These are phyloP conservation scores for Dendrocincla fuliginosa DNA, from an alignment of 2,797 vertebrate species.

Conservation along the genomic window DNA sequence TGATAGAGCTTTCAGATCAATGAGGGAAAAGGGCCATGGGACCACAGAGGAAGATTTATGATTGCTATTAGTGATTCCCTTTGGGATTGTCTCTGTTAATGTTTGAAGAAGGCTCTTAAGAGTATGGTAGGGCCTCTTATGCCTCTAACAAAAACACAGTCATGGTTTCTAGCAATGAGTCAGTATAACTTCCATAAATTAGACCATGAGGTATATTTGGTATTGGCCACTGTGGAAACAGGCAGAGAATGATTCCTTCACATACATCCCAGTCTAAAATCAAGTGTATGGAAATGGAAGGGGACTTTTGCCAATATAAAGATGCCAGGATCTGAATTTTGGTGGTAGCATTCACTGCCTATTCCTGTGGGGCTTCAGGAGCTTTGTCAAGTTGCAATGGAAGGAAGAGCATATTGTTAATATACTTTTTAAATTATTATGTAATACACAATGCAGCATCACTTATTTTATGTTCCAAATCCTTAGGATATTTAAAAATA, in stretches of 20 bases:
- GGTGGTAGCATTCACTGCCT: neutral
- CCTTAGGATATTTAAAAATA: neutral
- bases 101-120: slow-evolving; percentile 35
- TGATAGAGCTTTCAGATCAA: slow-evolving; percentile 8
- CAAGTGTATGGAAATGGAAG: neutral
- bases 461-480: neutral
- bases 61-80: neutral
- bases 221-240: neutral
- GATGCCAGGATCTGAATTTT: neutral
- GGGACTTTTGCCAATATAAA: neutral
- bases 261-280: neutral
- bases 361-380: neutral
- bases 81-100: slow-evolving; percentile 15
- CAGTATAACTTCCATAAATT: neutral
- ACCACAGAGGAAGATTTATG: neutral
- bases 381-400: neutral
- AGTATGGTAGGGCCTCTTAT: neutral
- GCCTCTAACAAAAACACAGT: neutral
- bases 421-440: neutral
- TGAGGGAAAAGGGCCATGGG: neutral
- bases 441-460: neutral
- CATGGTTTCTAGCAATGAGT: neutral
- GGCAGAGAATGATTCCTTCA: neutral
- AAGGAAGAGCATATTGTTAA: neutral
- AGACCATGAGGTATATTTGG: neutral